A percentile compares a stretch with the other conserved stretches of the same genome.
Evolutionary conservation across 2,888 invertebrate genomes (phyloP).

Genomic region (Heliconius charithonia): DNA sequence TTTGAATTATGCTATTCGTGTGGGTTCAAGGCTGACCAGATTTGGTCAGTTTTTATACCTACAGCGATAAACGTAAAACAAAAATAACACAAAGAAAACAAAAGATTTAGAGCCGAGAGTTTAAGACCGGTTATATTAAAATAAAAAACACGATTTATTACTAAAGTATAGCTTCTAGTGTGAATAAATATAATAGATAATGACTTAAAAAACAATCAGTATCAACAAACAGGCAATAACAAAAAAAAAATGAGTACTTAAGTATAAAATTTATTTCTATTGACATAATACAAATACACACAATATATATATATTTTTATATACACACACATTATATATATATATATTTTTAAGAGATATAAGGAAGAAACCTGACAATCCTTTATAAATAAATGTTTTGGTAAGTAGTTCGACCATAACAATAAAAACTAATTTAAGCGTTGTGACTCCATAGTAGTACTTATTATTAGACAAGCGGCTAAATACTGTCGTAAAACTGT

Average conservation of each 20-base stretch:
- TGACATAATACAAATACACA: too few species aligned
- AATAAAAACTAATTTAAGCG: constrained; percentile 24
- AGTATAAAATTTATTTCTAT: background rate
- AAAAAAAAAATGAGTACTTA: background rate
- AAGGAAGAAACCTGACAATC: background rate
- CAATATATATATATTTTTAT: background rate
- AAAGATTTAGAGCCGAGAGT: constrained; percentile 38
- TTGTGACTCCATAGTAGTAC: constrained; percentile 14
- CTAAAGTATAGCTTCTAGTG: constrained; percentile 9
- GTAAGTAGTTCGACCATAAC: constrained; percentile 8
- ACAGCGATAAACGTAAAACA: constrained; percentile 46
- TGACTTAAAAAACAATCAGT: background rate
- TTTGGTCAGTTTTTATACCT: constrained; percentile 58
- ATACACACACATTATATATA: too few species aligned
- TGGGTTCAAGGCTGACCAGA: constrained; percentile 75
- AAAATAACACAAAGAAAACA: constrained; percentile 50
- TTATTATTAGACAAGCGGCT: constrained; percentile 23
- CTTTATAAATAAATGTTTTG: background rate
- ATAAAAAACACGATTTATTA: constrained; percentile 16
- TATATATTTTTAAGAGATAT: background rate
- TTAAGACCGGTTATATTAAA: constrained; percentile 41
- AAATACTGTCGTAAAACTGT: constrained; percentile 23
- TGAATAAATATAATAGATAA: constrained; percentile 9
- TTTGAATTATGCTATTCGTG: constrained; percentile 54
- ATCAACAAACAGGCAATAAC: background rate